A percentile compares a stretch with the other conserved stretches of the same genome.
Evolutionary conservation across 2,888 invertebrate species (phyloP).

Genomic region (Dexiosoma caninum): DNA sequence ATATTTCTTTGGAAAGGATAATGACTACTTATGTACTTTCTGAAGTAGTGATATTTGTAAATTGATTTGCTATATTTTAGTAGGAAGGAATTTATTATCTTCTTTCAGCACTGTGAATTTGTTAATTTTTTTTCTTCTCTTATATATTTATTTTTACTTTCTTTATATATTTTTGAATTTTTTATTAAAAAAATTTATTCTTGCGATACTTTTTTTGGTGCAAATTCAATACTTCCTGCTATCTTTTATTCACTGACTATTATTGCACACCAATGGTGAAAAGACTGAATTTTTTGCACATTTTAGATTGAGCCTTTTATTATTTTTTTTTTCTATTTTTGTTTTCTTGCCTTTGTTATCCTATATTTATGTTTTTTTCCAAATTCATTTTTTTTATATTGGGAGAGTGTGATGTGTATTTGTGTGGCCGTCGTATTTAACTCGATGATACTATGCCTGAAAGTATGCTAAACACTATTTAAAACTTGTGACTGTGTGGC

Average conservation of each 20-base stretch:
- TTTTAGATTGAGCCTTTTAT: conserved; percentile 25
- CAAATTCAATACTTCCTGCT: conserved; percentile 31
- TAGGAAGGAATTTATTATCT: conserved; percentile 3
- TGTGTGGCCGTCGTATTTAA: conserved; percentile 51
- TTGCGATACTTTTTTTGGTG: not conserved
- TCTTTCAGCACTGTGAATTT: conserved; percentile 9
- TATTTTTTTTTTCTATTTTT: conserved; percentile 34
- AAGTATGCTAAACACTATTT: conserved; percentile 63
- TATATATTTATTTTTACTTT: not conserved
- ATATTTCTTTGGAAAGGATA: conserved; percentile 46
- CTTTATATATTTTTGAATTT: not conserved
- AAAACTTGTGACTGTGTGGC: conserved; percentile 46
- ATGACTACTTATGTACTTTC: conserved; percentile 45
- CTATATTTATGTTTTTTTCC: conserved; percentile 37
- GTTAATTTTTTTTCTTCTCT: not conserved
- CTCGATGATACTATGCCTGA: conserved; percentile 64
- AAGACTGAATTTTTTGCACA: conserved; percentile 36
- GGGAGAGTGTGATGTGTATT: conserved; percentile 40
- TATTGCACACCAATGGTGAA: conserved; percentile 35
- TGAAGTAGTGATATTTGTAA: conserved; percentile 61
- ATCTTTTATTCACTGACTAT: conserved; percentile 20
- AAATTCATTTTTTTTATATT: conserved; percentile 19
- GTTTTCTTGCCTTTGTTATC: conserved; percentile 50
- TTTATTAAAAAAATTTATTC: not conserved
- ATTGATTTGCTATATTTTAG: conserved; percentile 18